These are phyloP conservation scores for Daphoenositta chrysoptera DNA, from an alignment of 2,113 vertebrate genomes.

Conservation along the genomic window DNA sequence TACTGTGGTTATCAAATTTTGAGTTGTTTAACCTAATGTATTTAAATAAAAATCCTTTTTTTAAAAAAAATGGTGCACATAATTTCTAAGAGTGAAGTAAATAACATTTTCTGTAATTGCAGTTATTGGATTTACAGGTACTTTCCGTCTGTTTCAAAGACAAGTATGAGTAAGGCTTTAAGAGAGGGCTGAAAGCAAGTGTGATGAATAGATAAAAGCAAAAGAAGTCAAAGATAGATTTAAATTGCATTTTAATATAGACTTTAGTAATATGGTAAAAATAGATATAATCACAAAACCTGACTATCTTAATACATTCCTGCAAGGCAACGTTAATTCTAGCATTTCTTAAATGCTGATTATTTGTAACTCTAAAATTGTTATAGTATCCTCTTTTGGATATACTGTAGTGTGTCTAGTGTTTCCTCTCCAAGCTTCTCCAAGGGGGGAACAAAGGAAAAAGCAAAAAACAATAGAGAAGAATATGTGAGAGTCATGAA, in stretches of 20 bases:
- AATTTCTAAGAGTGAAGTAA: background rate
- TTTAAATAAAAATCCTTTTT: background rate
- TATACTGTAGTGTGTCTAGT: background rate
- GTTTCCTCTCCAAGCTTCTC: background rate
- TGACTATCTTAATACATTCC: background rate
- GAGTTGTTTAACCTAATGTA: background rate
- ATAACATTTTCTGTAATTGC: background rate
- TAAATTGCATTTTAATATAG: slow-evolving; percentile 48
- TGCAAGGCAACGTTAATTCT: background rate
- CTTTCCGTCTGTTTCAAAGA: background rate
- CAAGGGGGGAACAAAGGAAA: accelerated
- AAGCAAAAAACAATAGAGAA: background rate
- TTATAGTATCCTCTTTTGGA: background rate
- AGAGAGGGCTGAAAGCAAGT: slow-evolving; percentile 14
- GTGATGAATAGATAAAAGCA: slow-evolving; percentile 37
- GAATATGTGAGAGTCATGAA: background rate
- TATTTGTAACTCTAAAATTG: background rate
- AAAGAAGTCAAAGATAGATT: slow-evolving; percentile 40
- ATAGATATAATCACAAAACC: slow-evolving; percentile 21
- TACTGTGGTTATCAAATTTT: background rate
- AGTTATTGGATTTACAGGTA: background rate
- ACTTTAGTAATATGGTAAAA: slow-evolving; percentile 33
- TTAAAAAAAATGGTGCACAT: background rate
- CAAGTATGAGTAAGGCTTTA: background rate
- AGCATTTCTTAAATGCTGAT: background rate